Evolutionary conservation across 2,797 vertebrate species (phyloP).

Genomic region (Pseudocheirus occidentalis): DNA sequence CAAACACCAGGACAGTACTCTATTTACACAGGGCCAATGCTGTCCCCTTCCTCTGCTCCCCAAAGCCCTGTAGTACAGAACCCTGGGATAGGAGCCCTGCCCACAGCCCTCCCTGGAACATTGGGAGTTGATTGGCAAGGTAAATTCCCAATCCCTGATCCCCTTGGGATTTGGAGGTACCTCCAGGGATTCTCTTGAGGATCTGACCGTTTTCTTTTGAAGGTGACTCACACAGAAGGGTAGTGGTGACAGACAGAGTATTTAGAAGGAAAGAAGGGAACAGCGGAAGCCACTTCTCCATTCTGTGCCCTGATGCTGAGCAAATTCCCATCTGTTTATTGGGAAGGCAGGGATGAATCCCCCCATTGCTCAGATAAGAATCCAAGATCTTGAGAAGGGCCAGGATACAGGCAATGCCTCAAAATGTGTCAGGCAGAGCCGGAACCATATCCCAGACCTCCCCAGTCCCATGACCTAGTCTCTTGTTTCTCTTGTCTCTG

Average conservation of each 20-base stretch:
- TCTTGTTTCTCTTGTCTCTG: neutral
- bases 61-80: slow-evolving; percentile 12
- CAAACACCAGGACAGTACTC: neutral
- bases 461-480: neutral
- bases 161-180: neutral
- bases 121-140: slow-evolving; percentile 57
- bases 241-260: neutral
- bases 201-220: neutral
- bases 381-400: neutral
- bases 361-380: neutral
- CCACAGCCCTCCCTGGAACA: slow-evolving; percentile 47
- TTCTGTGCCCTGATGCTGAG: neutral
- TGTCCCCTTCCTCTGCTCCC: slow-evolving; percentile 58
- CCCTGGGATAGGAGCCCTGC: slow-evolving; percentile 33
- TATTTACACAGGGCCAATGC: neutral
- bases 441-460: neutral
- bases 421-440: neutral
- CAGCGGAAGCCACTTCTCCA: neutral
- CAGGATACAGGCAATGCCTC: neutral
- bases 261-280: neutral
- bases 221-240: neutral
- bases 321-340: neutral
- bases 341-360: neutral
- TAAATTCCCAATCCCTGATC: slow-evolving; percentile 42
- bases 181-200: slow-evolving; percentile 3